Conservation (phyloP, 2,797 vertebrate species). For the Xenentodon cancila region DNA sequence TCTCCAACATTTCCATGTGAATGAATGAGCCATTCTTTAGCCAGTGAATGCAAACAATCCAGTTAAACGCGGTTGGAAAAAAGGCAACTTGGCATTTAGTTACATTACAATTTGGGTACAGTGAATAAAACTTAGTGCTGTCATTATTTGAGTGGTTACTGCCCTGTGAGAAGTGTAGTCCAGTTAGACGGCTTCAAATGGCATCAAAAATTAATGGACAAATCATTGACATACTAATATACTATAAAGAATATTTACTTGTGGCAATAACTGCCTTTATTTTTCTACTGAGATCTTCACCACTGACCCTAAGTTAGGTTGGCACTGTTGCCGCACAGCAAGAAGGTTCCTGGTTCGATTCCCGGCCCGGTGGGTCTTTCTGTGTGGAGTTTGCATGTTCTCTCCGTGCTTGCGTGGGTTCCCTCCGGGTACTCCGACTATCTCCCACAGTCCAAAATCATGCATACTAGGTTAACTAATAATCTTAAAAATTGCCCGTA, state of each 20-base stretch:
- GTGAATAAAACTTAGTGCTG: neutral
- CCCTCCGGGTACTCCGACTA: too few species aligned
- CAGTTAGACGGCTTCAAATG: neutral
- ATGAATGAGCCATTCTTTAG: slow-evolving; percentile 9
- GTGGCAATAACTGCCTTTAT: neutral
- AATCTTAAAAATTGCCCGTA: too few species aligned
- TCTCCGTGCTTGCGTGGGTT: too few species aligned
- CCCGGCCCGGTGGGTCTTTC: too few species aligned
- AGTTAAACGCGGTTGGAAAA: neutral
- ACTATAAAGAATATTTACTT: neutral
- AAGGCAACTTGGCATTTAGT: neutral
- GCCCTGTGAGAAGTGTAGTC: neutral
- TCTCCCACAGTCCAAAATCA: too few species aligned
- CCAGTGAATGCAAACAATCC: slow-evolving; percentile 8
- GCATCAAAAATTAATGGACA: neutral
- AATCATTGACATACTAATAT: neutral
- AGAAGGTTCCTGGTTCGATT: too few species aligned
- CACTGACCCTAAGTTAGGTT: slow-evolving; percentile 13
- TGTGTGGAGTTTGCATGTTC: too few species aligned
- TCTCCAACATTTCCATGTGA: slow-evolving; percentile 16
- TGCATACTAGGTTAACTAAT: too few species aligned
- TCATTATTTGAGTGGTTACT: neutral
- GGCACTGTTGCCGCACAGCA: too few species aligned
- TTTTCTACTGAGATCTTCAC: slow-evolving; percentile 11
- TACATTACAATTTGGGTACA: neutral